Conservation (phyloP, 1,140 invertebrate species). For the Oryzaephilus surinamensis region DNA sequence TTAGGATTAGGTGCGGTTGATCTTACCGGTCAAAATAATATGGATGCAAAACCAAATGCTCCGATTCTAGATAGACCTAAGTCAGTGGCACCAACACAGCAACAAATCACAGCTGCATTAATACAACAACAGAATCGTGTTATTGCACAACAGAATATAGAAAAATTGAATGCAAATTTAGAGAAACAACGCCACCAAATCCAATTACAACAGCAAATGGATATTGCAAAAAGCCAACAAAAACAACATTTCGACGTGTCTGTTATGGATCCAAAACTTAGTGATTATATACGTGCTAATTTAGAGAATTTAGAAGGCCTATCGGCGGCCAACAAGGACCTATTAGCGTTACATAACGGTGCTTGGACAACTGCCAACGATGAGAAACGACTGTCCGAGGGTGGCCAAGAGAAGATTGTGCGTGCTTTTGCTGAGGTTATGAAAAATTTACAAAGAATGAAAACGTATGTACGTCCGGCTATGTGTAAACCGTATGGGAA, state of each 20-base stretch:
- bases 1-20: slow-evolving; percentile 27
- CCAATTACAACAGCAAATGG: slow-evolving; percentile 30
- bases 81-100: slow-evolving; percentile 32
- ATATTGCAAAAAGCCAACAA: slow-evolving; percentile 23
- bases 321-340: slow-evolving; percentile 50
- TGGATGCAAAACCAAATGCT: slow-evolving; percentile 26
- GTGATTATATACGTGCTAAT: slow-evolving; percentile 52
- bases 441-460: slow-evolving; percentile 77
- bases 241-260: slow-evolving; percentile 38
- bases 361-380: slow-evolving; percentile 43
- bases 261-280: slow-evolving; percentile 45
- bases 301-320: slow-evolving; percentile 55
- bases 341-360: slow-evolving; percentile 58
- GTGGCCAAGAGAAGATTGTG: slow-evolving; percentile 69
- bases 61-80: slow-evolving; percentile 32
- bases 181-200: slow-evolving; percentile 44
- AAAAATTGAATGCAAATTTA: slow-evolving; percentile 43
- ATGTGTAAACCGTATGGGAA: slow-evolving; percentile 85
- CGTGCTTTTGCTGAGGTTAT: slow-evolving; percentile 71
- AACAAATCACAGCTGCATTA: slow-evolving; percentile 43
- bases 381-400: slow-evolving; percentile 32
- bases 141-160: slow-evolving; percentile 44
- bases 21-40: slow-evolving; percentile 28
- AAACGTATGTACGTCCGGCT: slow-evolving; percentile 68
- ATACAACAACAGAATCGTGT: slow-evolving; percentile 46